phyloP scores from a whole-genome alignment of 2,888 invertebrate species.

The Fragum sueziense region DNA sequence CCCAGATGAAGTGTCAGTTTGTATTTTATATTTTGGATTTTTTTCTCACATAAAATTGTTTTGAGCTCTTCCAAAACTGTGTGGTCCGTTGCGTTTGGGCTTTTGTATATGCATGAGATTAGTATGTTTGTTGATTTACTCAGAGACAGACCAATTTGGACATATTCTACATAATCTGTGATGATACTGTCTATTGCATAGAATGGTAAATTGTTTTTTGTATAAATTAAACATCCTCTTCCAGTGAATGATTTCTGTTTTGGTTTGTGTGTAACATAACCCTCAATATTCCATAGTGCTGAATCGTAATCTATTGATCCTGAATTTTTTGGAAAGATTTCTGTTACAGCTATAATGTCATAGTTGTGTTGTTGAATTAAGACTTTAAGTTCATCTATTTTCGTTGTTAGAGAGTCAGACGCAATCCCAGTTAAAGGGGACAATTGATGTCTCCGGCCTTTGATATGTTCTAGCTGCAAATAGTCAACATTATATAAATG shows the following conservation, averaged over 20 bases:
- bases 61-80: background rate
- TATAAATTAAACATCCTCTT: slow-evolving; percentile 2
- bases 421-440: no score
- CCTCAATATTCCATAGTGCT: slow-evolving; percentile 2
- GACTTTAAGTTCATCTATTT: background rate
- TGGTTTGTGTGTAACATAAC: slow-evolving; percentile 4
- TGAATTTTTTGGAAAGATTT: slow-evolving; percentile 1
- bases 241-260: background rate
- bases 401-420: background rate
- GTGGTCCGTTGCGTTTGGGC: background rate
- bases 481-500: no score
- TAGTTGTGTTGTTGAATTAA: background rate
- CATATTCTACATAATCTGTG: background rate
- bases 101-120: background rate
- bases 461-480: no score
- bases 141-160: background rate
- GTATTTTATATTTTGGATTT: background rate
- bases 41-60: background rate
- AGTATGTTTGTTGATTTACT: background rate
- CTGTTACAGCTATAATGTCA: slow-evolving; percentile 7
- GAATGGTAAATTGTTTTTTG: background rate
- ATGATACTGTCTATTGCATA: background rate
- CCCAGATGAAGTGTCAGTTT: background rate
- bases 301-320: background rate
- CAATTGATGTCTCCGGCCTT: no score